Evolutionary conservation across 2,888 invertebrate species (phyloP), one percentile per base, ranked within the genome.

Genomic region (Chloroclystis v-ata): DNA sequence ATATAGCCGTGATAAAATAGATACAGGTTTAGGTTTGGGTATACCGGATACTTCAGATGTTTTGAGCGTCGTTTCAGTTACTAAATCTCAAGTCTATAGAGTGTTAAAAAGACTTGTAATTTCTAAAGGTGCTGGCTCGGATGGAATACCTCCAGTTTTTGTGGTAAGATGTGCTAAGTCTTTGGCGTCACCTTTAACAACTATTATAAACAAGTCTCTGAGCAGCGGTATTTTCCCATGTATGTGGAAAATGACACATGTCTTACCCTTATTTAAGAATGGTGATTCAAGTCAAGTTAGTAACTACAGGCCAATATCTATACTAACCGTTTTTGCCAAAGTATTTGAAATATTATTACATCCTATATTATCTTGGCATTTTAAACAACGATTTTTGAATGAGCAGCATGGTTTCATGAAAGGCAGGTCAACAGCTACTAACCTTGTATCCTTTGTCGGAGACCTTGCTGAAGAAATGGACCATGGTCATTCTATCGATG

Each of bases 31-130:
- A 5, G 2, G n/a, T 4, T 6, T 6, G 1, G 13, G n/a, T 16
- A 29, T 11, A 16, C 14, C 10, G 1, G 1, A 7, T n/a, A 2
- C 28, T n/a, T 14, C 4, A 10, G 29, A 14, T 10, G 28, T 28
- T n/a, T 10, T 39, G 9, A 16, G n/a, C 4, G 4, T 2, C 5
- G 29, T 39, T 5, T 16, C n/a, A 14, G 28, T 39, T 6, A 39
- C 28, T 10, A 3, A 14, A 1, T n/a, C 28, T n/a, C 28, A 39
- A 28, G 25, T 39, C 6, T 20, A 13, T 10, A 16, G 16, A 16
- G 16, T 39, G 8, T 39, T 39, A 39, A 39, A 39, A 29, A 28
- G 28, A 28, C 28, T 39, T 28, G 39, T 14, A 2, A 9, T 9
- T 6, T 9, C 14, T 1, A 39, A 29, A 29, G 39, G 39, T 2